Evolutionary conservation across 2,888 invertebrate genomes (phyloP).

Genomic region (Lordiphosa fenestrarum): DNA sequence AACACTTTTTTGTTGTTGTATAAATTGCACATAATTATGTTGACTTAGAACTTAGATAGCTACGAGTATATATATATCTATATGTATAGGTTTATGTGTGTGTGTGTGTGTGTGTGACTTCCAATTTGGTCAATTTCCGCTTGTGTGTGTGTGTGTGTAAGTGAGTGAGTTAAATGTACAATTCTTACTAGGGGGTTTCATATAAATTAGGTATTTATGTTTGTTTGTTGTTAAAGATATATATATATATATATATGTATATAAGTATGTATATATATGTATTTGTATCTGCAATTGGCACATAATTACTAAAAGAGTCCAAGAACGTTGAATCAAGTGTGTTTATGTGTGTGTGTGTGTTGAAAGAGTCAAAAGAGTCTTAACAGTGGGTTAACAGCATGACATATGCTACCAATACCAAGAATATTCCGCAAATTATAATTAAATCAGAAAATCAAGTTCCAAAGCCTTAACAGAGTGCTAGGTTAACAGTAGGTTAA

Average conservation of each 20-base stretch:
- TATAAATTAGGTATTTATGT: conserved; percentile 16
- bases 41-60: conserved; percentile 31
- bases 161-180: conserved; percentile 33
- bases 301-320: conserved; percentile 52
- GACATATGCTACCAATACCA: no score
- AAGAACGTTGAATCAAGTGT: conserved; percentile 18
- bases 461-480: no score
- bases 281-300: conserved; percentile 58
- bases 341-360: conserved; percentile 3
- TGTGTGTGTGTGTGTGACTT: conserved; percentile 22
- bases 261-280: conserved; percentile 20
- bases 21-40: conserved; percentile 58
- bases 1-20: conserved; percentile 12
- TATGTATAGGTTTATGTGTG: conserved; percentile 2
- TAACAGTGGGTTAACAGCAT: no score
- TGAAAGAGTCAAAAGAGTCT: no score
- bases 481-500: no score
- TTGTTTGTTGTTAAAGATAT: conserved; percentile 1
- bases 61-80: conserved; percentile 23
- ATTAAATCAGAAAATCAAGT: no score
- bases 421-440: no score
- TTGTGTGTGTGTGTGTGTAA: conserved; percentile 20
- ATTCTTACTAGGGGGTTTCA: conserved; percentile 39
- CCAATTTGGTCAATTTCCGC: conserved; percentile 32
- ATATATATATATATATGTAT: conserved; percentile 18